Percentiles rank a stretch among this genome's conserved stretches.
Evolutionary conservation across 2,888 invertebrate genomes (phyloP).

Genomic region (Clunio marinus): DNA sequence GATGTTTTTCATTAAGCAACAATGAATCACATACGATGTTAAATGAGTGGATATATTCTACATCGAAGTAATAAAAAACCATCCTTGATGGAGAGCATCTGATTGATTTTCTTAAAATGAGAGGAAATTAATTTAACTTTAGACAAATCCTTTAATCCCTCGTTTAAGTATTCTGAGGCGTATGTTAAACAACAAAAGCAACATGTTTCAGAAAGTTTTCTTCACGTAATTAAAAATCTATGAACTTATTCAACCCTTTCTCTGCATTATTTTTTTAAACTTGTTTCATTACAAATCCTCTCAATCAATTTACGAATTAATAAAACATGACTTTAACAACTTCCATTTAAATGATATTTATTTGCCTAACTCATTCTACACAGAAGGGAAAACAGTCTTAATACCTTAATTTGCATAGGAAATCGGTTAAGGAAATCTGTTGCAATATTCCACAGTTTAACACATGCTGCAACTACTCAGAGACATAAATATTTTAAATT

Average conservation of each 20-base stretch:
- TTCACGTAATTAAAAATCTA: background rate
- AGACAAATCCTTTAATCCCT: background rate
- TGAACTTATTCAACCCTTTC: constrained; percentile 9
- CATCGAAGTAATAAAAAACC: background rate
- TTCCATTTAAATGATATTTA: background rate
- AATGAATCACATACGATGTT: background rate
- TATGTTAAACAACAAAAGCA: background rate
- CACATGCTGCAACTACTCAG: constrained; percentile 16
- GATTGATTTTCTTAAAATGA: background rate
- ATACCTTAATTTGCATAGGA: constrained; percentile 38
- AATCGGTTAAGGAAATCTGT: constrained; percentile 37
- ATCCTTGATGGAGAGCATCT: background rate
- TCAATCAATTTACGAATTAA: constrained; percentile 38
- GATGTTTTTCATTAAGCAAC: background rate
- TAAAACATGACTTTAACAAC: constrained; percentile 36
- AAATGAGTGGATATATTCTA: background rate
- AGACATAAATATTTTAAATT: constrained; percentile 15
- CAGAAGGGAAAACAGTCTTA: constrained; percentile 9
- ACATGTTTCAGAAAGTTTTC: background rate
- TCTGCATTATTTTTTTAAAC: background rate
- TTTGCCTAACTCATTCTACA: background rate
- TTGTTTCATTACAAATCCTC: constrained; percentile 24
- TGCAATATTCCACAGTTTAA: constrained; percentile 22
- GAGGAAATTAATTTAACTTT: background rate
- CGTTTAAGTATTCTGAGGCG: background rate